Evolutionary conservation across 1,140 invertebrate genomes (phyloP).

Genomic region (Musca vetustissima): DNA sequence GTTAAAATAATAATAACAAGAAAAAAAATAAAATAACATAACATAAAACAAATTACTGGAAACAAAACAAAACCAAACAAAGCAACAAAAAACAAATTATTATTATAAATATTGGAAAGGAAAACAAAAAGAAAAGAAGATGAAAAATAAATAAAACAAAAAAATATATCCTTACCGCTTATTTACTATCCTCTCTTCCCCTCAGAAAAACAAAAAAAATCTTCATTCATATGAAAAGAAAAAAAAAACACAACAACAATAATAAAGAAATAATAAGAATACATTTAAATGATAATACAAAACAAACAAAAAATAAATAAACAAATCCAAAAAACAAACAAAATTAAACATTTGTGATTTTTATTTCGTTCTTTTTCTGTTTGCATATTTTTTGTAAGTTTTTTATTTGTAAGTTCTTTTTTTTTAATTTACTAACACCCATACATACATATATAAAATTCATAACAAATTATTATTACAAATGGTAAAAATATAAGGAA

Average conservation of each 20-base stretch:
- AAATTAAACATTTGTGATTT: too few species aligned
- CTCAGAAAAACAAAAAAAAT: too few species aligned
- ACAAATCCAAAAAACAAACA: too few species aligned
- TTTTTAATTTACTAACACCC: too few species aligned
- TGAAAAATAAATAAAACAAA: neutral
- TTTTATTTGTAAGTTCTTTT: too few species aligned
- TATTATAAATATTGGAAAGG: constrained; percentile 3
- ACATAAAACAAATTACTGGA: constrained; percentile 21
- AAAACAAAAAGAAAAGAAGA: constrained; percentile 22
- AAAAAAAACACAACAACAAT: neutral
- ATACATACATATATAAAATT: too few species aligned
- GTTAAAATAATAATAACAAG: constrained; percentile 35
- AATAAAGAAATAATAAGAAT: constrained; percentile 25
- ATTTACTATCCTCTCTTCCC: constrained; percentile 1
- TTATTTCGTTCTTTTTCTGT: too few species aligned
- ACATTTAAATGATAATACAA: neutral
- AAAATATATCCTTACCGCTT: constrained; percentile 10
- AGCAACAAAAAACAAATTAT: too few species aligned
- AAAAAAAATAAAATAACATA: constrained; percentile 18
- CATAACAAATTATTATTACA: too few species aligned
- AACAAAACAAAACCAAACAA: constrained; percentile 20
- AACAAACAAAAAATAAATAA: too few species aligned
- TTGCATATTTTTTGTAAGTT: too few species aligned
- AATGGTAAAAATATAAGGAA: too few species aligned
- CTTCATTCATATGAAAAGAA: constrained; percentile 2